Evolutionary conservation across 2,113 vertebrate genomes (phyloP).

Genomic region (Phycodurus eques): DNA sequence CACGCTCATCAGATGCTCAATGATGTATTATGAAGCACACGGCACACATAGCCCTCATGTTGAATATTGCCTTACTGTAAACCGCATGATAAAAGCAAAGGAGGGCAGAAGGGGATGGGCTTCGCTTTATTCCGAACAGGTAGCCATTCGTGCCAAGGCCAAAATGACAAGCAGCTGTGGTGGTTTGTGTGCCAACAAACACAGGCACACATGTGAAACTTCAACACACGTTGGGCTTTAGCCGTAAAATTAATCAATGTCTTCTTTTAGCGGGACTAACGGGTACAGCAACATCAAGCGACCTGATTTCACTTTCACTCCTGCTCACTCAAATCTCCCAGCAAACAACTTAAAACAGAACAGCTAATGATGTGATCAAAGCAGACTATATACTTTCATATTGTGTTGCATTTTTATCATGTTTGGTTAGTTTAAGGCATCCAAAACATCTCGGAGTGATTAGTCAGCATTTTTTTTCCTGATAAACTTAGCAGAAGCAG

Average conservation of each 20-base stretch:
- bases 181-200: constrained; percentile 27
- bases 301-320: too few relatives aligned
- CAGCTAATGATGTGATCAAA: too few relatives aligned
- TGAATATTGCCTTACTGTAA: constrained; percentile 59
- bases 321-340: too few relatives aligned
- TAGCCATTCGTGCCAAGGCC: constrained; percentile 58
- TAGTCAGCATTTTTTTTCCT: too few relatives aligned
- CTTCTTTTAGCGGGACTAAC: too few relatives aligned
- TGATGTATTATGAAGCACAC: constrained; percentile 32
- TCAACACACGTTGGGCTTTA: background rate
- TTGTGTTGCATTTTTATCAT: too few relatives aligned
- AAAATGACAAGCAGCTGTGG: constrained; percentile 69
- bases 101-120: constrained; percentile 33
- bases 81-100: constrained; percentile 60
- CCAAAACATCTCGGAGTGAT: too few relatives aligned
- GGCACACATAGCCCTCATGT: constrained; percentile 33
- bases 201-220: constrained; percentile 6
- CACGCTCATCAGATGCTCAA: constrained; percentile 42
- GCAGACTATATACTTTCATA: too few relatives aligned
- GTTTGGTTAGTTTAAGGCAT: background rate
- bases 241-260: background rate
- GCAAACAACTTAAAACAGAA: too few relatives aligned
- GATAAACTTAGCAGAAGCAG: too few relatives aligned
- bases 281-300: too few relatives aligned
- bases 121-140: constrained; percentile 67